Percentiles rank a stretch among this genome's conserved stretches.
phyloP scores from a whole-genome alignment of 2,113 vertebrate species.

The Meleagris gallopavo region DNA sequence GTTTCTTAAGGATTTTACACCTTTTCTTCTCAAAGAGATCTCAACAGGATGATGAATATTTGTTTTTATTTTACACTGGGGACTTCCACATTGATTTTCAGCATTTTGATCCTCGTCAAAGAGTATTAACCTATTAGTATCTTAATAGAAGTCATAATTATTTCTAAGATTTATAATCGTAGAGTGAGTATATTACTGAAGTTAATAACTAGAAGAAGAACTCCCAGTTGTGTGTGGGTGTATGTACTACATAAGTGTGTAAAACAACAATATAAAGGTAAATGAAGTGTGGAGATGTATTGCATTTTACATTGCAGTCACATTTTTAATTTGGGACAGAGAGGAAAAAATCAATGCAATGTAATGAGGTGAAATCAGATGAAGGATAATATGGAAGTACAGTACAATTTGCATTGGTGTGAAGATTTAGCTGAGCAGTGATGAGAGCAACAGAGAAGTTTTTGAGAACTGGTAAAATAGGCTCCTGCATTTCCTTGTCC shows the following conservation, averaged over 20 bases:
- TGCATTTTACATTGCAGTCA: background rate
- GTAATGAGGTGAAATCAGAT: background rate
- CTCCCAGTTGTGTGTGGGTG: background rate
- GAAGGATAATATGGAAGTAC: background rate
- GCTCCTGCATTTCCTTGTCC: background rate
- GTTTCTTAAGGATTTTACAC: background rate
- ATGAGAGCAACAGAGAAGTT: background rate
- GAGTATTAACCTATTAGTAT: background rate
- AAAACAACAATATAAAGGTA: background rate
- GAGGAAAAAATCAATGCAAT: background rate
- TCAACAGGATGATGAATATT: background rate
- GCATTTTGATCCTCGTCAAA: background rate
- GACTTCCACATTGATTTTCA: slow-evolving; percentile 19
- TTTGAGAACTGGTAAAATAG: background rate
- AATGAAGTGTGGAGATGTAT: background rate
- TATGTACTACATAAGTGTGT: background rate
- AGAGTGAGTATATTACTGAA: background rate
- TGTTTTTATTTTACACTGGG: background rate
- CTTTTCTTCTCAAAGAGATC: background rate
- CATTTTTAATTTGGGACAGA: slow-evolving; percentile 30
- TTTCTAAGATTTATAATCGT: slow-evolving; percentile 19
- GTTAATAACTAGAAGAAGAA: background rate
- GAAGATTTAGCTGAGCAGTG: background rate
- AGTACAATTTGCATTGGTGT: background rate
- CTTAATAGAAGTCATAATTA: background rate